Percentiles rank a stretch among this genome's conserved stretches.
These are phyloP conservation scores for Gymnocephalus cernua DNA, from an alignment of 2,113 vertebrate species.

Conservation along the genomic window DNA sequence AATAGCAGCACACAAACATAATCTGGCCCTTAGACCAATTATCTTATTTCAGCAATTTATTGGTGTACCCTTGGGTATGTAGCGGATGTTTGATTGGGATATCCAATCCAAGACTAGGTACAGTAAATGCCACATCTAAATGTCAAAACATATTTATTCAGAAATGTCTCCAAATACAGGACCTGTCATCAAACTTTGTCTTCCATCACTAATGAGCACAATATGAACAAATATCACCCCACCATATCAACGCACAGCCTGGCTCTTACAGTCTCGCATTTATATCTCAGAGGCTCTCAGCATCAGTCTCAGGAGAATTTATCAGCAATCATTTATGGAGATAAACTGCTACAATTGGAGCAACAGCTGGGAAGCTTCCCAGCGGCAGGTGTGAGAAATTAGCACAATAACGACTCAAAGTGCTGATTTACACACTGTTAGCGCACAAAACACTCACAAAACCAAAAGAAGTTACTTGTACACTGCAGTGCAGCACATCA, in stretches of 20 bases:
- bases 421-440: slow-evolving; percentile 63
- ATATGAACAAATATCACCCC: slow-evolving; percentile 62
- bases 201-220: slow-evolving; percentile 69
- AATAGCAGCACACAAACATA: not conserved
- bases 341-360: slow-evolving; percentile 77
- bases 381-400: slow-evolving; percentile 78
- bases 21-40: not conserved
- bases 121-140: slow-evolving; percentile 60
- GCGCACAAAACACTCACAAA: slow-evolving; percentile 21
- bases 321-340: slow-evolving; percentile 82
- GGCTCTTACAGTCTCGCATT: slow-evolving; percentile 59
- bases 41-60: not conserved
- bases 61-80: not conserved
- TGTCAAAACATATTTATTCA: slow-evolving; percentile 50
- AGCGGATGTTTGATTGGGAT: slow-evolving; percentile 2
- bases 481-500: slow-evolving; percentile 11
- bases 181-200: slow-evolving; percentile 40
- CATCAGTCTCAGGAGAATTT: slow-evolving; percentile 72
- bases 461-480: slow-evolving; percentile 9
- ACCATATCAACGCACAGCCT: slow-evolving; percentile 51
- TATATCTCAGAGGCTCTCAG: slow-evolving; percentile 65
- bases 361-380: slow-evolving; percentile 79
- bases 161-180: slow-evolving; percentile 36
- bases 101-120: slow-evolving; percentile 1
- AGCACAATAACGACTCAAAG: slow-evolving; percentile 72